Percentiles rank a stretch among this genome's conserved stretches.
These are phyloP conservation scores for Lithobates sylvaticus DNA, from an alignment of 2,797 vertebrate species.

Conservation along the genomic window DNA sequence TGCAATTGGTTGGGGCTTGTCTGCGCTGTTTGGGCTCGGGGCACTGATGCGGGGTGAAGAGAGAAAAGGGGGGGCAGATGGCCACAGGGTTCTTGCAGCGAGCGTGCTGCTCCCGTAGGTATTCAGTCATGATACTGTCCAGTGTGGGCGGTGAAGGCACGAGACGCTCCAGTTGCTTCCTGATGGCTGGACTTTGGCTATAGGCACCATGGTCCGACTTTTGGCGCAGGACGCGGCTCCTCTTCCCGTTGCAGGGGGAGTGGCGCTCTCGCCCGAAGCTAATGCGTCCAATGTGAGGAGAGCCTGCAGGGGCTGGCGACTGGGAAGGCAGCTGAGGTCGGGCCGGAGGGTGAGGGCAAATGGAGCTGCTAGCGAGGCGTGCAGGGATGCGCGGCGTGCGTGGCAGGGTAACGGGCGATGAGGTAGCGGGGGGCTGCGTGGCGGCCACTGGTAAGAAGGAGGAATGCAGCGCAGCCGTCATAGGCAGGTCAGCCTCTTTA, in stretches of 20 bases:
- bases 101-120: conserved; percentile 96
- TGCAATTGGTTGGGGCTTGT: conserved; percentile 96
- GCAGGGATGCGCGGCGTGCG: conserved; percentile 90
- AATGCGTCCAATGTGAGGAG: conserved; percentile 92
- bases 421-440: conserved; percentile 68
- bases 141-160: conserved; percentile 95
- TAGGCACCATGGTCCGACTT: conserved; percentile 99
- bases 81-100: conserved; percentile 99
- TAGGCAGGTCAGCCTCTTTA: conserved; percentile 95
- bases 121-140: conserved; percentile 99
- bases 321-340: conserved; percentile 84
- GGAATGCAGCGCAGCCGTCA: conserved; percentile 88
- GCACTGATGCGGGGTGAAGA: conserved; percentile 98
- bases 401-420: conserved; percentile 86
- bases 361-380: conserved; percentile 77
- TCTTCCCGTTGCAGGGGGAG: conserved; percentile 86
- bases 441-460: conserved; percentile 82
- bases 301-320: conserved; percentile 75
- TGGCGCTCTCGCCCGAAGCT: conserved; percentile 93
- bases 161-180: conserved; percentile 96
- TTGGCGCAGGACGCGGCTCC: conserved; percentile 90
- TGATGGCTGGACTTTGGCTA: conserved; percentile 97
- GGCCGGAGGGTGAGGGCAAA: conserved; percentile 79
- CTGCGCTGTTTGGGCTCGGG: conserved; percentile 98
- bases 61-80: conserved; percentile 97